Base-by-base conservation (phyloP, 2,113 vertebrate genomes). In the Aldabrachelys gigantea region DNA sequence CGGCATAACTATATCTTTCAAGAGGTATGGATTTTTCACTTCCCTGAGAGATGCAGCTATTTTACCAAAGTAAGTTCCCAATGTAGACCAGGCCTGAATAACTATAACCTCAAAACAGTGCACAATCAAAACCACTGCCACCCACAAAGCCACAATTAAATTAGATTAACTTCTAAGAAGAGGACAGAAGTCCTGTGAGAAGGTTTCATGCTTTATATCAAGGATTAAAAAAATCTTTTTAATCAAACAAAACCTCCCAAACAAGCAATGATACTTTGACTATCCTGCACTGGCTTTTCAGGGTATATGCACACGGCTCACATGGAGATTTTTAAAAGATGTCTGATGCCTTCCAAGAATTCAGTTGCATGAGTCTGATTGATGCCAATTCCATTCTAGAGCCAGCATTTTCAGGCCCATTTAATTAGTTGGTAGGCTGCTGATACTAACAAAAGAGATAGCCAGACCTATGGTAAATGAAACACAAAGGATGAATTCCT, bases 91-190 rank as follows among this genome's bases (percentile, higher is more conserved):
- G 62, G 31, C n/a, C 38, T 76, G 25, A 10, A 6, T 76, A 10
- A 8, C 38, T 59, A 84, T 87, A 16, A 25, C 52, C 38, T 6
- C 47, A 87, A 19, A 11, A 35, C 0, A 0, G 5, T 41, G 19
- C 53, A 21, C 19, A 22, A 72, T 38, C n/a, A 72, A 72, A 72
- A 22, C 19, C 17, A 17, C 65, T 72, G 14, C 14, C 14, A n/a
- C 31, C 35, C 14, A 5, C 19, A 21, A 38, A 72, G 65, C n/a
- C 12, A 38, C 25, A 54, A 44, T 14, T 89, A 89, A 82, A 50
- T 69, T 50, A 69, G 9, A 72, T 38, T 56, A 69, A 54, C 57
- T 50, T 89, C 27, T 59, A 4, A 53, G 80, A 83, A 78, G 7
- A 75, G 5, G 17, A 76, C 21, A 65, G 47, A 41, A 84, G 59